Percentiles rank a stretch among this genome's conserved stretches.
Conservation (phyloP, 1,140 invertebrate genomes). For the Arion vulgaris region DNA sequence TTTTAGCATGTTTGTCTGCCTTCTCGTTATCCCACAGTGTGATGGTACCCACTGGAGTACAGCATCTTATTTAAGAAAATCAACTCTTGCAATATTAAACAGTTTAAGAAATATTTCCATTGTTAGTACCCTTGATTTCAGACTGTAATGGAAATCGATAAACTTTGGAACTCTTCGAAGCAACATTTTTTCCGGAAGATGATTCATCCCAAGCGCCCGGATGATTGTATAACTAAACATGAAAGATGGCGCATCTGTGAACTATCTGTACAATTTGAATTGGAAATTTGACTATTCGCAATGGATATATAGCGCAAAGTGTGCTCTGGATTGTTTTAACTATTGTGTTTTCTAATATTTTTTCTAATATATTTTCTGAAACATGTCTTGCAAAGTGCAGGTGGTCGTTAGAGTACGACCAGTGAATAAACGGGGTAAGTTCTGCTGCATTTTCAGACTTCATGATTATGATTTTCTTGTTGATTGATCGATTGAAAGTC, state of each 20-base stretch:
- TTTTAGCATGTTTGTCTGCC: no score
- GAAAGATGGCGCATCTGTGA: slow-evolving; percentile 26
- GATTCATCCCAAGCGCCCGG: slow-evolving; percentile 38
- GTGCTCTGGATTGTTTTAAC: slow-evolving; percentile 5
- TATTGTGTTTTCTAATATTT: slow-evolving; percentile 16
- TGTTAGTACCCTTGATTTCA: background rate
- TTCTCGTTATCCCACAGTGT: no score
- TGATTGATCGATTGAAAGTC: background rate
- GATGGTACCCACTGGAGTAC: no score
- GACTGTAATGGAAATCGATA: slow-evolving; percentile 6
- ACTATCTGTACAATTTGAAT: slow-evolving; percentile 1
- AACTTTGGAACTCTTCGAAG: slow-evolving; percentile 13
- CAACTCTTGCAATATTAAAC: background rate
- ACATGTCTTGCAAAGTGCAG: slow-evolving; percentile 85
- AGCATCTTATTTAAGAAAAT: background rate
- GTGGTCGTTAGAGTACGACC: slow-evolving; percentile 96
- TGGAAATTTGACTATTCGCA: background rate
- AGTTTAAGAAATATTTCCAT: background rate
- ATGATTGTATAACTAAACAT: slow-evolving; percentile 35
- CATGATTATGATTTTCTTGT: background rate
- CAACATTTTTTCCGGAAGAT: slow-evolving; percentile 38
- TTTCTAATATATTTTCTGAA: background rate
- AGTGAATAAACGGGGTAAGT: slow-evolving; percentile 94
- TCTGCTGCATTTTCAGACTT: background rate
- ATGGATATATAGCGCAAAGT: slow-evolving; percentile 17